Percentiles rank a stretch among this genome's conserved stretches.
phyloP scores from a whole-genome alignment of 2,888 invertebrate genomes.

The Crioceris asparagi region DNA sequence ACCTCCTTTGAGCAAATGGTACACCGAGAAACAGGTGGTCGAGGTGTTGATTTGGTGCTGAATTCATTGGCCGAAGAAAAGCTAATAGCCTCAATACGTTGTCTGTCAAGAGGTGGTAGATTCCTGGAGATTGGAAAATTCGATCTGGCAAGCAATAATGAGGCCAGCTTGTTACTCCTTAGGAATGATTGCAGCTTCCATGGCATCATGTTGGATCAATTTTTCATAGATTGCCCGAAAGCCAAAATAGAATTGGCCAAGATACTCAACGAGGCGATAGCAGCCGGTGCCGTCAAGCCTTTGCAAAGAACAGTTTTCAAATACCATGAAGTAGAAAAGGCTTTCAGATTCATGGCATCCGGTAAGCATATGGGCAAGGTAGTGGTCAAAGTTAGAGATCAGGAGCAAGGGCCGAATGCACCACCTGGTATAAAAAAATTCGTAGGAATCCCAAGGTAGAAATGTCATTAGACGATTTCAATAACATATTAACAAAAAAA shows the following conservation, averaged over 20 bases:
- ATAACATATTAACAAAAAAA: background rate
- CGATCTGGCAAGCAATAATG: conserved; percentile 59
- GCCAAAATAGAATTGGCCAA: conserved; percentile 7
- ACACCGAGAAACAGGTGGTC: conserved; percentile 65
- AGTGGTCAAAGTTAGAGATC: conserved; percentile 34
- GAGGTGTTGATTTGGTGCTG: conserved; percentile 81
- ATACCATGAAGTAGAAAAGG: conserved; percentile 56
- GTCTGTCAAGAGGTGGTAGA: conserved; percentile 49
- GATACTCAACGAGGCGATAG: conserved; percentile 6
- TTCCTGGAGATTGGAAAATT: conserved; percentile 84
- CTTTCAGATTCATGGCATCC: conserved; percentile 53
- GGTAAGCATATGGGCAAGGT: conserved; percentile 77
- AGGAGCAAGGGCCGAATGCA: conserved; percentile 25
- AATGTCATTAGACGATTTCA: background rate
- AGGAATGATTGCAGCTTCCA: conserved; percentile 64
- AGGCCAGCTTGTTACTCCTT: conserved; percentile 55
- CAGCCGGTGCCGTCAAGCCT: conserved; percentile 55
- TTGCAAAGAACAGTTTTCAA: conserved; percentile 53
- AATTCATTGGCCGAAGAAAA: conserved; percentile 92
- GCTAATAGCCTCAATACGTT: conserved; percentile 57
- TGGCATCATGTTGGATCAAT: conserved; percentile 60
- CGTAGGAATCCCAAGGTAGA: conserved; percentile 6
- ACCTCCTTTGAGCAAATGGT: conserved; percentile 81
- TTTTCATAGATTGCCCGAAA: conserved; percentile 12
- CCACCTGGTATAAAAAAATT: conserved; percentile 27